Base-by-base conservation (phyloP, 2,113 vertebrate species). In the Aix galericulata region DNA sequence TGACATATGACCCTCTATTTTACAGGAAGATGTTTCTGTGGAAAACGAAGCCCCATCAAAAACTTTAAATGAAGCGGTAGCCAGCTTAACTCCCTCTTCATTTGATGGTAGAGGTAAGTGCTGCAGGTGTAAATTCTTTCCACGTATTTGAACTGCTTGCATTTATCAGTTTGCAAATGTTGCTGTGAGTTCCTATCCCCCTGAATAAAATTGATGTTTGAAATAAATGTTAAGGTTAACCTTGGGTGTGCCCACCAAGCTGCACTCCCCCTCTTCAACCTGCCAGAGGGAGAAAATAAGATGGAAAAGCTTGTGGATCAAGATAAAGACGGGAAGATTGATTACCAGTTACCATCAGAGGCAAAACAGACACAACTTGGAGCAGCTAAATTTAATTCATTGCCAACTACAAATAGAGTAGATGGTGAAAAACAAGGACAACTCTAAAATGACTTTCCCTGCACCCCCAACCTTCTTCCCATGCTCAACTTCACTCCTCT, bases 31-130 rank as follows among this genome's bases (percentile, higher is more conserved):
- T 78, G 62, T 9, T 78, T 90, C 63, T 86, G 55, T 18, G 67
- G 91, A 94, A 93, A 82, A n/a, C 34, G 92, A 68, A 93, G 50
- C 44, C 71, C 75, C 80, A 31, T 59, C 93, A 81, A 60, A 93
- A 83, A 36, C 82, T 67, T 82, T 12, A 86, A 53, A 83, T 81
- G 38, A 84, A 60, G 50, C 80, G 44, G 58, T 60, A 86, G 31
- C 32, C 59, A 66, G 8, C 31, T 46, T 92, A 77, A 71, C 29
- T 94, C 68, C 90, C 5, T 68, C 96, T 63, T 91, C 96, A 5
- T 89, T 80, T 95, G 75, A 77, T 84, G 34, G 83, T n/a, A 95
- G 91, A 96, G 94, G 97, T 98, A 95, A 96, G 96, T 81, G 23
- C n/a, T 81, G 7, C 52, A 55, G 27, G 42, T 31, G 40, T 44